These are phyloP conservation scores for Drosophila insularis DNA, from an alignment of 1,140 invertebrate genomes.

Conservation along the genomic window DNA sequence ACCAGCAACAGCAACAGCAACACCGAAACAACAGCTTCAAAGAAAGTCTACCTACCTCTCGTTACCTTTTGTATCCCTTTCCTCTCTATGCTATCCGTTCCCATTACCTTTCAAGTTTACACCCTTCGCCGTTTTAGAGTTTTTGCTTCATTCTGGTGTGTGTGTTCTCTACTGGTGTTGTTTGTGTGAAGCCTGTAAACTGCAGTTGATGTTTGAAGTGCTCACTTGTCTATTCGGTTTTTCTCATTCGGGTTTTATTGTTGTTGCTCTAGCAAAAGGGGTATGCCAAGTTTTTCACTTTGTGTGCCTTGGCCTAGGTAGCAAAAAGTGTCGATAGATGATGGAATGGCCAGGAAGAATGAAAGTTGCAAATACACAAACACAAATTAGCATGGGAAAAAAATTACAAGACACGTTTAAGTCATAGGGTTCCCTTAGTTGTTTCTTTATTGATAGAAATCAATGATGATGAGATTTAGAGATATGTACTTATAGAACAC, in stretches of 20 bases:
- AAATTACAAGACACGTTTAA: too few relatives aligned
- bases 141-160: not conserved
- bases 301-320: not conserved
- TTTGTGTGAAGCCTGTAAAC: slow-evolving; percentile 2
- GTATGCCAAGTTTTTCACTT: slow-evolving; percentile 15
- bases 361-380: not conserved
- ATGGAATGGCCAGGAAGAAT: not conserved
- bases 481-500: too few relatives aligned
- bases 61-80: not conserved
- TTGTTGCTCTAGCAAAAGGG: slow-evolving; percentile 1
- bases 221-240: slow-evolving; percentile 21
- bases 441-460: too few relatives aligned
- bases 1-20: not conserved
- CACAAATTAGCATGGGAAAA: not conserved
- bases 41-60: not conserved
- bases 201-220: slow-evolving; percentile 39
- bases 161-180: not conserved
- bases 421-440: too few relatives aligned
- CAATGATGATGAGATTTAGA: too few relatives aligned
- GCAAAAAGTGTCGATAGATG: not conserved
- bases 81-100: not conserved
- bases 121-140: not conserved
- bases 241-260: slow-evolving; percentile 26
- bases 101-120: slow-evolving; percentile 7
- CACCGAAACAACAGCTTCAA: not conserved